Conservation (phyloP, 2,113 vertebrate genomes). For the Casuarius casuarius region DNA sequence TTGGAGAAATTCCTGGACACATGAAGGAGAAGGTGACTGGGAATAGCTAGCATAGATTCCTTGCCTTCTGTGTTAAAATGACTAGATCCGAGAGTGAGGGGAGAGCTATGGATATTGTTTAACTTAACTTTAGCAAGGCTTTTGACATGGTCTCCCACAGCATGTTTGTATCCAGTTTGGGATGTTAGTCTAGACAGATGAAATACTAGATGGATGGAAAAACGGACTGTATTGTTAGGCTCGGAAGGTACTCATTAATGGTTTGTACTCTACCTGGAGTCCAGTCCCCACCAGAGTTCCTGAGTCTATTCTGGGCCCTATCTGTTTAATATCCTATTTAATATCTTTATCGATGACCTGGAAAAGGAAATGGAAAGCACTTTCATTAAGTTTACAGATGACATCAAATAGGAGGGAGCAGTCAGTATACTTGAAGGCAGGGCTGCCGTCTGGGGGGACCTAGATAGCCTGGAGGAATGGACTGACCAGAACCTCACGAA, state of each 20-base stretch:
- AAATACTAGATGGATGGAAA: background rate
- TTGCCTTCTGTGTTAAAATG: background rate
- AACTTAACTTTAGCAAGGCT: background rate
- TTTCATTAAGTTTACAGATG: background rate
- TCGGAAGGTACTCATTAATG: background rate
- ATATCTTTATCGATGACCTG: background rate
- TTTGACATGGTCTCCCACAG: background rate
- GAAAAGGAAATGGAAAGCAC: background rate
- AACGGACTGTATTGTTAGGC: background rate
- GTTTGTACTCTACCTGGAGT: background rate
- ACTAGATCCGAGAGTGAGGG: background rate
- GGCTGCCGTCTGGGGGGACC: fast-evolving
- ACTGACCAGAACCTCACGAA: background rate
- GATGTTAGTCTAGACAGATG: background rate
- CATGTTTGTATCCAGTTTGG: background rate
- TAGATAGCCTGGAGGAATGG: background rate
- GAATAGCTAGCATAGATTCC: background rate
- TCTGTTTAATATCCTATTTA: background rate
- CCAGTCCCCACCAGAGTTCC: background rate
- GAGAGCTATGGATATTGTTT: background rate
- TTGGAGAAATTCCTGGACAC: background rate
- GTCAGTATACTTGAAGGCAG: background rate
- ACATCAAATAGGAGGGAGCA: background rate
- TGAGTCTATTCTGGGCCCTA: background rate
- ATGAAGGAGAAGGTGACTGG: background rate